Evolutionary conservation across 2,113 vertebrate species (phyloP).

Genomic region (Tupaia tana): DNA sequence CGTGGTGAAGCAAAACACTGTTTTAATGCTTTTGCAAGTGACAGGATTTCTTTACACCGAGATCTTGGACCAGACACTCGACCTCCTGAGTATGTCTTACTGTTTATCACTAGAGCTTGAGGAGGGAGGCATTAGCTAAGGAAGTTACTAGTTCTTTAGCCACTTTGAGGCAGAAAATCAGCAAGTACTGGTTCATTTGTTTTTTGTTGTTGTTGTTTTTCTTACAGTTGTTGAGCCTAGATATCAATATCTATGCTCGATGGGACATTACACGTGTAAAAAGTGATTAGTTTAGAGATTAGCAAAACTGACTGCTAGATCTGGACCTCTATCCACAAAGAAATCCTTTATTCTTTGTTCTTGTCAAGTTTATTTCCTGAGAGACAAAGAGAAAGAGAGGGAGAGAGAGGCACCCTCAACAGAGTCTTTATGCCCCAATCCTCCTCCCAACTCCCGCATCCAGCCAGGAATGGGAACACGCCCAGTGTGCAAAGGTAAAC

Average conservation of each 20-base stretch:
- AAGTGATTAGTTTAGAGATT: slow-evolving; percentile 54
- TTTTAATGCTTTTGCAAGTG: slow-evolving; percentile 97
- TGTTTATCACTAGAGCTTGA: background rate
- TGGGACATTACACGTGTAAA: background rate
- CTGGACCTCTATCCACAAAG: background rate
- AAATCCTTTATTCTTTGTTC: slow-evolving; percentile 11
- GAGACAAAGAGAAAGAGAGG: too few relatives aligned
- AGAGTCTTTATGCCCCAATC: too few relatives aligned
- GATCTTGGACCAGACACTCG: slow-evolving; percentile 97
- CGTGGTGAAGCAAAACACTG: slow-evolving; percentile 96
- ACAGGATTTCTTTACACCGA: slow-evolving; percentile 96
- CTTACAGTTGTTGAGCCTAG: background rate
- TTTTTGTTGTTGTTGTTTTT: background rate
- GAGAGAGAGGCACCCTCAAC: too few relatives aligned
- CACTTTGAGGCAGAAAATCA: background rate
- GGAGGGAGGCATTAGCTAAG: background rate
- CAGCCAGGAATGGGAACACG: too few relatives aligned
- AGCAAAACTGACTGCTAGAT: slow-evolving; percentile 47
- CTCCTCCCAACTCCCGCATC: too few relatives aligned
- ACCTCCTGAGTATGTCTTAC: slow-evolving; percentile 96
- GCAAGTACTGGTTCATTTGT: background rate
- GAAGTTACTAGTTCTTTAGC: slow-evolving; percentile 14
- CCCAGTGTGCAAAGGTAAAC: too few relatives aligned
- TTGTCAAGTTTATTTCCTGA: too few relatives aligned
- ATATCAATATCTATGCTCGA: background rate